These are phyloP conservation scores for Siniperca undulata DNA, from an alignment of 2,797 vertebrate species.

Conservation along the genomic window DNA sequence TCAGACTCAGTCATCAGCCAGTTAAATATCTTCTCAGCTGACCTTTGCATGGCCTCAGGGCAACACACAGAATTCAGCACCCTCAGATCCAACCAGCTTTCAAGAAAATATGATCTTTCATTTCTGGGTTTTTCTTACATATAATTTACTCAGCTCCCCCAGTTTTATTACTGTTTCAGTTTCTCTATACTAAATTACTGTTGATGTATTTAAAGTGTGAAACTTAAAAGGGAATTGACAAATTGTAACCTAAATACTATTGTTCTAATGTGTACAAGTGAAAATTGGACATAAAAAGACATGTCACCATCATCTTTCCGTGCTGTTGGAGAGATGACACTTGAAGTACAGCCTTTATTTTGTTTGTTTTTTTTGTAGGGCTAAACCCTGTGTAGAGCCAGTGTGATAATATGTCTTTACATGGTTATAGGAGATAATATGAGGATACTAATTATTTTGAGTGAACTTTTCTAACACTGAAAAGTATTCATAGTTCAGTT, in stretches of 20 bases:
- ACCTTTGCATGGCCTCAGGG: not conserved
- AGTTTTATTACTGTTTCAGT: not conserved
- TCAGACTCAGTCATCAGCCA: constrained; percentile 7
- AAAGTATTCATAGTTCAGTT: not conserved
- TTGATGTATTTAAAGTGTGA: too few species aligned
- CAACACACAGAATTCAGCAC: not conserved
- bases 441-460: not conserved
- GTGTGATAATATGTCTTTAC: not conserved
- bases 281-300: not conserved
- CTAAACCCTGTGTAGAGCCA: too few species aligned
- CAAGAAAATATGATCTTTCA: not conserved
- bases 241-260: not conserved
- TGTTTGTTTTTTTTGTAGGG: not conserved
- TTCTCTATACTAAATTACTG: too few species aligned
- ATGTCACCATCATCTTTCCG: not conserved
- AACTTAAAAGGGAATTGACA: not conserved
- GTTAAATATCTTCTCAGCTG: constrained; percentile 21
- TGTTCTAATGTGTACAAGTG: not conserved
- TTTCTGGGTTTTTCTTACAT: not conserved
- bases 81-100: not conserved
- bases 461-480: not conserved
- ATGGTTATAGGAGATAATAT: not conserved
- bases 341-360: not conserved
- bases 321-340: not conserved
- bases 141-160: not conserved